Conservation (phyloP, 2,888 invertebrate genomes). For the Tachystola acroxantha region DNA sequence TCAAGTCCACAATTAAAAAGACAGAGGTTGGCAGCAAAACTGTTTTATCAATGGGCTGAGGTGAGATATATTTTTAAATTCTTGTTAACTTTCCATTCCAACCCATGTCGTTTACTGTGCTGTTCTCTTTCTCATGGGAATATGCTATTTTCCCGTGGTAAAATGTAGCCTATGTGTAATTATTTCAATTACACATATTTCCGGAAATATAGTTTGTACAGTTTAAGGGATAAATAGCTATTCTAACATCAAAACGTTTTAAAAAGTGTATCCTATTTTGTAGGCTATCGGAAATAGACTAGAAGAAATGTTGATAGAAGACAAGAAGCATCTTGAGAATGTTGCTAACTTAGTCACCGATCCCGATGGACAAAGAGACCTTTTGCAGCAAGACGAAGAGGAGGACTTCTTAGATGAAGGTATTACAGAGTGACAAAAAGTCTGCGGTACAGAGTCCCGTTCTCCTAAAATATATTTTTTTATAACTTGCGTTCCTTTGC, state of each 20-base stretch:
- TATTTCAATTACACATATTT: too few species aligned
- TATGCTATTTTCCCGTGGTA: too few species aligned
- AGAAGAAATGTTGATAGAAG: conserved; percentile 93
- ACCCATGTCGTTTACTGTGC: too few species aligned
- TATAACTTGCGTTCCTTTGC: conserved; percentile 9
- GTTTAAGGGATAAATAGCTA: too few species aligned
- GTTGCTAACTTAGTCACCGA: conserved; percentile 84
- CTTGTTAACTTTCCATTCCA: too few species aligned
- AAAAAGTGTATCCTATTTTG: conserved; percentile 6
- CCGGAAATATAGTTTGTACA: too few species aligned
- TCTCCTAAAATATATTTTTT: too few species aligned
- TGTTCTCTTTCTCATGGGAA: too few species aligned
- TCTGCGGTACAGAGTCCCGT: too few species aligned
- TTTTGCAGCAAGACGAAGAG: conserved; percentile 91
- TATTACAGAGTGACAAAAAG: conserved; percentile 34
- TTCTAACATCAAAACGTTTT: too few species aligned
- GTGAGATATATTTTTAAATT: conserved; percentile 50
- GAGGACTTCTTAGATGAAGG: conserved; percentile 99
- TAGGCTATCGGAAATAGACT: conserved; percentile 90
- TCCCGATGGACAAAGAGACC: conserved; percentile 87
- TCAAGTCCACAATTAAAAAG: conserved; percentile 59
- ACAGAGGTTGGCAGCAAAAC: conserved; percentile 92
- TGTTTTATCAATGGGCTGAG: conserved; percentile 99
- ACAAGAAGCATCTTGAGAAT: conserved; percentile 84
- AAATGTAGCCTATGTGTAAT: too few species aligned